A percentile compares a stretch with the other conserved stretches of the same genome.
Conservation (phyloP, 2,888 invertebrate species). For the Matsumyia berberina region DNA sequence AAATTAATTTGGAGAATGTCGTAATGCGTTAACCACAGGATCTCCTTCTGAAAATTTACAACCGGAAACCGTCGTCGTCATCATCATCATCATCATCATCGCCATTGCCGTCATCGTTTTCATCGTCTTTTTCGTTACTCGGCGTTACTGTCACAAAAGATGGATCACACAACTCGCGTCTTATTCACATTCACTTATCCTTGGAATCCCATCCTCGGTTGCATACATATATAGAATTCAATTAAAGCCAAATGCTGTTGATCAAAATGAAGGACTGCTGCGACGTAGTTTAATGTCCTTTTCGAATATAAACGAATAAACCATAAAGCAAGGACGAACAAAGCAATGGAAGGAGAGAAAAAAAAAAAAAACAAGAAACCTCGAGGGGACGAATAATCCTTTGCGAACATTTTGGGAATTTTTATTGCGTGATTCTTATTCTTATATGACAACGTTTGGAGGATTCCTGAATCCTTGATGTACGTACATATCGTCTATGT, state of each 20-base stretch:
- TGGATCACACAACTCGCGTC: constrained; percentile 46
- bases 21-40: constrained; percentile 68
- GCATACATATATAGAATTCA: constrained; percentile 56
- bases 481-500: too few relatives aligned
- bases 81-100: constrained; percentile 40
- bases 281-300: constrained; percentile 50
- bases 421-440: constrained; percentile 50
- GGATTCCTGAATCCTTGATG: not conserved
- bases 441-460: constrained; percentile 29
- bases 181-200: constrained; percentile 49
- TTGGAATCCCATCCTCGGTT: constrained; percentile 48
- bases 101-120: not conserved
- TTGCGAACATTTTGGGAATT: constrained; percentile 51
- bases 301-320: constrained; percentile 24
- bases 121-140: not conserved
- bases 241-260: constrained; percentile 66
- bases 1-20: constrained; percentile 73
- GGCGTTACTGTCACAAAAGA: constrained; percentile 9
- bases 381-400: constrained; percentile 40
- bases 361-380: too few relatives aligned
- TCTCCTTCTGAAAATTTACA: constrained; percentile 67
- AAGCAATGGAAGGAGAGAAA: not conserved
- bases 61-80: constrained; percentile 70
- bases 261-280: constrained; percentile 62
- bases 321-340: not conserved